Conservation (phyloP, 2,888 invertebrate genomes). For the Zhuqinia jingwanae region DNA sequence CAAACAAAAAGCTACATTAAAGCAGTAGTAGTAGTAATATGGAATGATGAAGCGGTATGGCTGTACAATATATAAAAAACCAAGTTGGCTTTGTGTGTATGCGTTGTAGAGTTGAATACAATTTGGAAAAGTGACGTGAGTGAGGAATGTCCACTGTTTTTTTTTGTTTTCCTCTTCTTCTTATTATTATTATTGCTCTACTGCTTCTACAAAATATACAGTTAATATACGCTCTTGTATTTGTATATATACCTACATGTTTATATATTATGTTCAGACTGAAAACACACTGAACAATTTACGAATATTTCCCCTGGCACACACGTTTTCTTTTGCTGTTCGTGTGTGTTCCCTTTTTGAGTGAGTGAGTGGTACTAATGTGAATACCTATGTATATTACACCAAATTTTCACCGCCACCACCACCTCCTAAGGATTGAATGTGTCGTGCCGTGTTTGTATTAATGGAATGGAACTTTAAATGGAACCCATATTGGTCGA, state of each 20-base stretch:
- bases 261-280: not conserved
- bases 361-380: too few relatives aligned
- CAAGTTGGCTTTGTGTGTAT: too few relatives aligned
- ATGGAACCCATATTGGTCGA: too few relatives aligned
- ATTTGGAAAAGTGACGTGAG: conserved; percentile 48
- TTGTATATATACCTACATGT: not conserved
- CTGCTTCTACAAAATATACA: not conserved
- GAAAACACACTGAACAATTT: conserved; percentile 62
- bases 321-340: not conserved
- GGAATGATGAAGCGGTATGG: too few relatives aligned
- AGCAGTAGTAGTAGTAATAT: not conserved
- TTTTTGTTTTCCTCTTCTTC: not conserved
- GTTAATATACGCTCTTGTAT: not conserved
- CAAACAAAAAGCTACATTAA: not conserved
- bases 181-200: not conserved
- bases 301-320: conserved; percentile 63
- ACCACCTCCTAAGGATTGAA: too few relatives aligned
- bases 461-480: not conserved
- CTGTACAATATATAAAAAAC: too few relatives aligned
- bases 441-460: not conserved
- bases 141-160: conserved; percentile 38
- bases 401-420: too few relatives aligned
- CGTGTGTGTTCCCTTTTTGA: not conserved
- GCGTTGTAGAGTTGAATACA: conserved; percentile 27
- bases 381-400: too few relatives aligned